A percentile compares a stretch with the other conserved stretches of the same genome.
These are phyloP conservation scores for Crocuta crocuta DNA, from an alignment of 2,113 vertebrate species.

Conservation along the genomic window DNA sequence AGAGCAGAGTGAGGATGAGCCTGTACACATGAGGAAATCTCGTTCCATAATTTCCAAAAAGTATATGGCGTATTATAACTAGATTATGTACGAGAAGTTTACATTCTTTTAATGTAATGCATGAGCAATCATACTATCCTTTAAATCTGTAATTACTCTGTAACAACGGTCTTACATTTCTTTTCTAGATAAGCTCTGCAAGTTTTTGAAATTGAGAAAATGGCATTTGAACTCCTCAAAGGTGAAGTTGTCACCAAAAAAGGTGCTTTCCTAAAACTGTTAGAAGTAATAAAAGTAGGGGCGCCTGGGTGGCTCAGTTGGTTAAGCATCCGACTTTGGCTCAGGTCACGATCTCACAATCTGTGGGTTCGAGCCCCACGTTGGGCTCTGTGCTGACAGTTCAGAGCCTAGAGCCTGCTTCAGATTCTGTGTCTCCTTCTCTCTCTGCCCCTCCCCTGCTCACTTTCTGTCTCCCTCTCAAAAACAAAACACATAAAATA, in stretches of 20 bases:
- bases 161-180: neutral
- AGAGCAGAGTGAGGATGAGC: neutral
- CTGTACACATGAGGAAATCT: neutral
- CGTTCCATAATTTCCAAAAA: neutral
- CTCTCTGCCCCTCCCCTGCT: no score
- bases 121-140: neutral
- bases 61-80: neutral
- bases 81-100: neutral
- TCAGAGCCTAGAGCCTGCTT: no score
- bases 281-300: neutral
- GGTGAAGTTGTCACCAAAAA: neutral
- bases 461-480: no score
- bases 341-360: no score
- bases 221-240: neutral
- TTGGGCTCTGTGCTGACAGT: no score
- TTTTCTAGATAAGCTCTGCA: neutral
- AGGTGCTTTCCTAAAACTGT: neutral
- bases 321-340: no score
- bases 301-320: no score
- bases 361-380: no score
- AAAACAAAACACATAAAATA: no score
- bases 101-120: neutral
- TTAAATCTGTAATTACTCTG: neutral
- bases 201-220: neutral
- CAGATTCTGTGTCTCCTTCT: no score